phyloP scores from a whole-genome alignment of 2,797 vertebrate genomes.

The Sebastes steindachneri region DNA sequence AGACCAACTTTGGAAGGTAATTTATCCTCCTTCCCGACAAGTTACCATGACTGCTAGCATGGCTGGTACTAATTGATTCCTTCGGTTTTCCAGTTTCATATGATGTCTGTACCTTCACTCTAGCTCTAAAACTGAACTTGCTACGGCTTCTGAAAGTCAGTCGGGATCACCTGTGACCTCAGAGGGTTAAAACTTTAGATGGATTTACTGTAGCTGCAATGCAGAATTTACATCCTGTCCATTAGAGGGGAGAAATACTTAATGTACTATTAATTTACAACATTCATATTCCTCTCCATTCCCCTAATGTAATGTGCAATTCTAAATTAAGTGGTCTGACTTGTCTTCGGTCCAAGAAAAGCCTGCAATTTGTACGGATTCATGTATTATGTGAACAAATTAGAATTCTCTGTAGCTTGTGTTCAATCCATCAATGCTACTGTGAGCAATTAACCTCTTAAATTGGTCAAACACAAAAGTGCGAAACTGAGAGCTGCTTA shows the following conservation, averaged over 20 bases:
- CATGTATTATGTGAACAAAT: conserved; percentile 27
- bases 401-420: not conserved
- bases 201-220: not conserved
- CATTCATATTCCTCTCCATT: not conserved
- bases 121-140: no score
- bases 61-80: no score
- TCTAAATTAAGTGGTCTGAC: conserved; percentile 1
- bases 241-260: conserved; percentile 8
- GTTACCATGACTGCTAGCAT: no score
- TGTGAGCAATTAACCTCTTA: conserved; percentile 3
- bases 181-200: not conserved
- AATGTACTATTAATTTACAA: conserved; percentile 4
- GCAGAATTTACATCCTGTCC: conserved; percentile 4
- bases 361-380: conserved; percentile 1
- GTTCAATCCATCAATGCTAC: conserved; percentile 5
- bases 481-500: conserved; percentile 10
- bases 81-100: no score
- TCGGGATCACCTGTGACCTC: no score
- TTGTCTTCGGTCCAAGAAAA: conserved; percentile 9
- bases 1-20: no score
- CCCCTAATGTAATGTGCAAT: not conserved
- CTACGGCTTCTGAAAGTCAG: no score
- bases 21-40: no score
- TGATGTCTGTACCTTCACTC: no score
- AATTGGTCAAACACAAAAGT: not conserved